Base-by-base conservation (phyloP, 2,888 invertebrate species). In the Thelaira solivaga region DNA sequence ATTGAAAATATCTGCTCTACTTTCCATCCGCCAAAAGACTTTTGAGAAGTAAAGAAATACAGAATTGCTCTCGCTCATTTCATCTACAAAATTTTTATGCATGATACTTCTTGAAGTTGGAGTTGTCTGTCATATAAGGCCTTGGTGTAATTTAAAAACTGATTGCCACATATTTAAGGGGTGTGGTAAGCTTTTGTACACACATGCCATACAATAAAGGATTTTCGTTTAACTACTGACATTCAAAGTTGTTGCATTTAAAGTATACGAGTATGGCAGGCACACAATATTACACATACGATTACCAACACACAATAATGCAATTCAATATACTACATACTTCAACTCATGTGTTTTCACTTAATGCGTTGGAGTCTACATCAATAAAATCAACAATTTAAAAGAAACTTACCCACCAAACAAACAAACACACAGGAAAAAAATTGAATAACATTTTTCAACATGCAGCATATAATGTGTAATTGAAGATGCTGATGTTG, bases 321-420 rank as follows among this genome's bases (percentile, higher is more conserved):
- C 34, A 72, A 55, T 55, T 72, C 45, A 47, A 62, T 47, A 62
- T 18, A 47, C 10, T 47, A 62, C 36, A 62, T 18, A 47, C 10
- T 47, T 34, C 24, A 16, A 29, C 39, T 64, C 47, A 20, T 51
- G 26, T 51, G 57, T 59, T 59, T 73, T 73, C 13, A 53, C 47
- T 55, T 62, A 73, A 73, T 73, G 77, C 77, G 77, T 77, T 59
- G 77, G 68, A 73, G 77, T 73, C 43, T 62, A 11, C 45, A 29
- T 76, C 36, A 76, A 71, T 68, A 68, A 61, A 64, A 57, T 24
- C 10, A 31, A 31, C 59, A 41, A 69, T 61, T 69, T n/a, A 51
- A 41, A 69, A 7, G 4, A 62, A 62, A 39, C 13, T 10, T n/a
- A 64, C 10, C 6, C 4, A n/a, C n/a, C n/a, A 36, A 64, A 59